Conservation (phyloP, 2,888 invertebrate genomes). For the Lepidochitona cinerea region DNA sequence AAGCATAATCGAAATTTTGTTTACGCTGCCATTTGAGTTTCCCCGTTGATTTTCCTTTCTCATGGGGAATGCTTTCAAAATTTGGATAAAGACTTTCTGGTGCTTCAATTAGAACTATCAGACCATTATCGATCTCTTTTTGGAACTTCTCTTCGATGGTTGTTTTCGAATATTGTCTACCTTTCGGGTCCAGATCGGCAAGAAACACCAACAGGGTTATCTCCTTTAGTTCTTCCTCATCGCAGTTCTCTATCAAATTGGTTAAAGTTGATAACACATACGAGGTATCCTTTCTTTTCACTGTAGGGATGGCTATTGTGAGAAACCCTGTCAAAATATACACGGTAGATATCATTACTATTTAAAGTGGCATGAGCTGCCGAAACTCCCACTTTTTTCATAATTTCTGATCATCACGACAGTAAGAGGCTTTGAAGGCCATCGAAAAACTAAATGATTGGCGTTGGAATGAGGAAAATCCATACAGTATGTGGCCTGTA, state of each 20-base stretch:
- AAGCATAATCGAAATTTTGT: constrained; percentile 71
- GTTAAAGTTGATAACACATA: constrained; percentile 68
- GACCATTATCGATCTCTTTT: constrained; percentile 39
- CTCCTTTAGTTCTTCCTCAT: constrained; percentile 50
- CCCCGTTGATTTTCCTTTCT: constrained; percentile 50
- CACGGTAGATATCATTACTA: too few relatives aligned
- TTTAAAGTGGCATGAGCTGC: too few relatives aligned
- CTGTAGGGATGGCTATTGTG: constrained; percentile 70
- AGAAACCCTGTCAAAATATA: constrained; percentile 57
- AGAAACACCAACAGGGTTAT: constrained; percentile 67
- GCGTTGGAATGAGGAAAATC: too few relatives aligned
- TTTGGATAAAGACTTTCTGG: constrained; percentile 41
- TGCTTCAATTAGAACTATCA: constrained; percentile 66
- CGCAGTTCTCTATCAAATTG: constrained; percentile 64
- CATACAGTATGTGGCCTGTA: too few relatives aligned
- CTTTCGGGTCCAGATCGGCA: constrained; percentile 52
- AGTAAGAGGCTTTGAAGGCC: too few relatives aligned
- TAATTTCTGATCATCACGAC: too few relatives aligned
- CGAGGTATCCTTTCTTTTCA: constrained; percentile 59
- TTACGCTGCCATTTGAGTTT: constrained; percentile 70
- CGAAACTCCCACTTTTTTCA: too few relatives aligned
- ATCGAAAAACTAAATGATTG: too few relatives aligned
- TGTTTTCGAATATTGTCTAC: constrained; percentile 19
- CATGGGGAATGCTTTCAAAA: constrained; percentile 44
- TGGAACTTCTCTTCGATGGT: constrained; percentile 35